Evolutionary conservation across 2,888 invertebrate genomes (phyloP).

Genomic region (Tuberolachnus salignus): DNA sequence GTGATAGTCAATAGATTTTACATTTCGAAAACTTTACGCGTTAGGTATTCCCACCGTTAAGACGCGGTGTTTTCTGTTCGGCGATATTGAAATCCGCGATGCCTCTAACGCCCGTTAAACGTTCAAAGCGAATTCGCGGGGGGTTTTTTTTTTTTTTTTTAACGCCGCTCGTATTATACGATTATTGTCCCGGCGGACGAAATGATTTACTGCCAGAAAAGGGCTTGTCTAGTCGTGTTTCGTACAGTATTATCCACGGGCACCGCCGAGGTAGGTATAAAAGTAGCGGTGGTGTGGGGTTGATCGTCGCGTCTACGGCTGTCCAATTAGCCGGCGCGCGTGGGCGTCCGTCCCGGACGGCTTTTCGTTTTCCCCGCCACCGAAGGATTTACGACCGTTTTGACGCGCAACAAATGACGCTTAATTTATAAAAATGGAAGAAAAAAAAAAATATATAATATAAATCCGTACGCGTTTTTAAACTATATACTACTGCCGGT

Average conservation of each 20-base stretch:
- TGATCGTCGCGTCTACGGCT: conserved; percentile 32
- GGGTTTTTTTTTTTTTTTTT: too few species aligned
- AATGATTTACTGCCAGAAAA: conserved; percentile 42
- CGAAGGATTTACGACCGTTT: conserved; percentile 57
- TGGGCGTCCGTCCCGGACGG: conserved; percentile 56
- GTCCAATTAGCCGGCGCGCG: conserved; percentile 55
- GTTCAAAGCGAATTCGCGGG: conserved; percentile 43
- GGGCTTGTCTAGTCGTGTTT: conserved; percentile 30
- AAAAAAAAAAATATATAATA: conserved; percentile 31
- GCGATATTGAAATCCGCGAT: not conserved
- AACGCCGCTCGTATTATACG: not conserved
- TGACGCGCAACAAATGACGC: conserved; percentile 56
- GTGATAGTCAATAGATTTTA: too few species aligned
- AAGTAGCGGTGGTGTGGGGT: conserved; percentile 24
- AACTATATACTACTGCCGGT: not conserved
- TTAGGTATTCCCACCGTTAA: not conserved
- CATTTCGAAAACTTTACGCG: too few species aligned
- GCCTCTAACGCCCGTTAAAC: too few species aligned
- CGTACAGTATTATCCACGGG: too few species aligned
- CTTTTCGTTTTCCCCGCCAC: conserved; percentile 12
- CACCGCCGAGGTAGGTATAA: not conserved
- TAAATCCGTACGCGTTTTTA: conserved; percentile 3
- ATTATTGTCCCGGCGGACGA: not conserved
- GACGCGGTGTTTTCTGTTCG: conserved; percentile 15
- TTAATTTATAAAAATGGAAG: conserved; percentile 56